These are phyloP conservation scores for Mungos mungo DNA, from an alignment of 2,113 vertebrate species.

Conservation along the genomic window DNA sequence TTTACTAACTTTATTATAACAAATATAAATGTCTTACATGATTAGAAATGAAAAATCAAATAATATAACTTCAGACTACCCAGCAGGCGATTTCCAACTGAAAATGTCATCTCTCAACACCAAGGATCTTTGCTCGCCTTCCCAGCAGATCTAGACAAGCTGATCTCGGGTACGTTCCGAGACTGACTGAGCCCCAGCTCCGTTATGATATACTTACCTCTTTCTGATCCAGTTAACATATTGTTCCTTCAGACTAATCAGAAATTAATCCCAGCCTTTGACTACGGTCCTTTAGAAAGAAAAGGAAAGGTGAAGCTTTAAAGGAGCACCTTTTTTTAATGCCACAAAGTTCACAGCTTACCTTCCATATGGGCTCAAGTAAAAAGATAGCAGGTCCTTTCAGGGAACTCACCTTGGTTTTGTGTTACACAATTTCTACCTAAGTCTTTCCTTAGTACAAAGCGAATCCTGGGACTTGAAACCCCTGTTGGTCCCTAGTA, in stretches of 20 bases:
- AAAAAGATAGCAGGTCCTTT: neutral
- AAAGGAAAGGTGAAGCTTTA: neutral
- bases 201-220: neutral
- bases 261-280: neutral
- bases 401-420: neutral
- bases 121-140: neutral
- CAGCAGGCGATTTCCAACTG: neutral
- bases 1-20: constrained; percentile 35
- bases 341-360: neutral
- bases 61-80: neutral
- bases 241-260: neutral
- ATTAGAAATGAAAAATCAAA: constrained; percentile 44
- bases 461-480: neutral
- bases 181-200: neutral
- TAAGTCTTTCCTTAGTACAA: neutral
- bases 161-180: neutral
- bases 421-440: neutral
- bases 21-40: neutral
- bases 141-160: neutral
- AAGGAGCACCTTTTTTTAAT: neutral
- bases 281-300: neutral
- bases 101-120: neutral
- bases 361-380: neutral
- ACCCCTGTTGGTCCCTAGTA: neutral
- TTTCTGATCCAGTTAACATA: neutral